Percentiles rank a stretch among this genome's conserved stretches.
phyloP scores from a whole-genome alignment of 2,888 invertebrate species.

The Eupithecia subfuscata region DNA sequence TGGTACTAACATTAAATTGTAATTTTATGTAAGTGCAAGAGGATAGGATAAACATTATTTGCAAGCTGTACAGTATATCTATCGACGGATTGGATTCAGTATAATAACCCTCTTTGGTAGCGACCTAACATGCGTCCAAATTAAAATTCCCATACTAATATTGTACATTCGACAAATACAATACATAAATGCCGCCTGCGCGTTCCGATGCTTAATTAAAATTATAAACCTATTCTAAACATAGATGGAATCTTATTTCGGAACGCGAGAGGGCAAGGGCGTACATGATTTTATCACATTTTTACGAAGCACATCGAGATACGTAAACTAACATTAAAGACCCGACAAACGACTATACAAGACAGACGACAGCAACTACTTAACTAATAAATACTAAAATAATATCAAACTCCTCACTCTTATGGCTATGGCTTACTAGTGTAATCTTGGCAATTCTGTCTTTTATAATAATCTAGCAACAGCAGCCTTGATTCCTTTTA shows the following conservation, averaged over 20 bases:
- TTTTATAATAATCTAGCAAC: conserved; percentile 56
- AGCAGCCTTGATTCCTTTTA: conserved; percentile 67
- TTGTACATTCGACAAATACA: conserved; percentile 59
- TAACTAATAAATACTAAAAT: conserved; percentile 27
- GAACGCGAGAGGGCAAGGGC: conserved; percentile 29
- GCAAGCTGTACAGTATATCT: conserved; percentile 24
- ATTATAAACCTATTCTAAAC: conserved; percentile 14
- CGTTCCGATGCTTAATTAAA: conserved; percentile 4
- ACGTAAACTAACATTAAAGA: conserved; percentile 31
- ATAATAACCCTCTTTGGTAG: conserved; percentile 33
- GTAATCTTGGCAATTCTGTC: conserved; percentile 52
- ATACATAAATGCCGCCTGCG: conserved; percentile 9
- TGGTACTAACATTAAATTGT: conserved; percentile 28
- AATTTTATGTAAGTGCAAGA: conserved; percentile 19
- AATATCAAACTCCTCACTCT: conserved; percentile 42
- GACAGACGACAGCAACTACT: conserved; percentile 36
- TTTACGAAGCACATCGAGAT: conserved; percentile 45
- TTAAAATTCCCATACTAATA: conserved; percentile 53
- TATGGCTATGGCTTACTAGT: conserved; percentile 39
- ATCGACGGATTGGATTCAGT: conserved; percentile 40
- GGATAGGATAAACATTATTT: conserved; percentile 15
- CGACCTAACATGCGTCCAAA: conserved; percentile 22
- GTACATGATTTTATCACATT: conserved; percentile 46
- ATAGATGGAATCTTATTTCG: conserved; percentile 16
- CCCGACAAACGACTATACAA: conserved; percentile 44